Base-by-base conservation (phyloP, 2,113 vertebrate genomes). In the Drymodes brunneopygia region DNA sequence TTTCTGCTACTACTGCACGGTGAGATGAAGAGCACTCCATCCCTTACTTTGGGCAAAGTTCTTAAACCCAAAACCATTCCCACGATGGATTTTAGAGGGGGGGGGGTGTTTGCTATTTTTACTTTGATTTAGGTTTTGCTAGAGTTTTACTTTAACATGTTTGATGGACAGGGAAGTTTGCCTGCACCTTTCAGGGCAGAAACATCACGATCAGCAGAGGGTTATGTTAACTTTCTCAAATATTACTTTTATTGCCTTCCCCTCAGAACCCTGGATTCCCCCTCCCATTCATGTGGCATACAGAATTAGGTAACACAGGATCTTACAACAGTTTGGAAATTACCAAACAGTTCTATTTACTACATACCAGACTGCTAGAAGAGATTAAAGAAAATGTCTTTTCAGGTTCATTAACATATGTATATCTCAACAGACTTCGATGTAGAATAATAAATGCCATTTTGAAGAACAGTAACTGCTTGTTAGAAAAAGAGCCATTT, bases 321-420 rank as follows among this genome's bases (percentile, higher is more conserved):
- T 81, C 57, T 74, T 84, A 15, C 3, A 93, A 88, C 87, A 96
- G 62, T 86, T 85, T 93, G 90, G 88, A 97, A 91, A 88, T 92
- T 91, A 45, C 90, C 96, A 93, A 96, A 88, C 87, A 97, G 93
- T 77, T 93, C 91, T 80, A 97, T 93, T 97, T 96, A 97, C 90
- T 94, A 93, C 70, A 94, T 95, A 97, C 94, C 89, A 94, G 96
- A 92, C 93, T 95, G 93, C 94, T 97, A 72, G 82, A 97, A 96
- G 74, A 98, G 96, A 97, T 97, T 96, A 97, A 84, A 97, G 90
- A 92, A 74, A 88, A 77, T 64, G 75, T 42, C 85, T 92, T 90
- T 85, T 87, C 50, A 72, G 71, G 94, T 96, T 93, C 96, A 95
- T 97, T 98, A 98, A 97, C 97, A 95, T 97, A 97, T 95, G 96